Evolutionary conservation across 2,888 invertebrate genomes (phyloP).

Genomic region (Limenitis arthemis): DNA sequence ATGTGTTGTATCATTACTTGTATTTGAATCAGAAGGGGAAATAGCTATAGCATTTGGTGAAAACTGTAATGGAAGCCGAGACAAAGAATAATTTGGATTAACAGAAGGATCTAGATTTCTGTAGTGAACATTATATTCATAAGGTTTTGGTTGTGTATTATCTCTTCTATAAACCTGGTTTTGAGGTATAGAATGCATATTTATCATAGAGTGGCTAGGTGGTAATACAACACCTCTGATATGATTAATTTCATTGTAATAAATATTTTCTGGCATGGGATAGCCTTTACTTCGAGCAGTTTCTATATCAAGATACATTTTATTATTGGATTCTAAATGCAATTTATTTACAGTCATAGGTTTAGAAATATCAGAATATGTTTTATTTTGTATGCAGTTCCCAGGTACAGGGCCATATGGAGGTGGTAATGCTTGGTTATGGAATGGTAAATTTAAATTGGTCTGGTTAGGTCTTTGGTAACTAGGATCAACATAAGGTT

Average conservation of each 20-base stretch:
- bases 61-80: constrained; percentile 51
- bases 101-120: constrained; percentile 46
- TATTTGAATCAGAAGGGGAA: constrained; percentile 61
- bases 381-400: constrained; percentile 49
- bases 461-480: constrained; percentile 50
- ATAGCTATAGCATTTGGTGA: constrained; percentile 58
- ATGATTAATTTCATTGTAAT: constrained; percentile 48
- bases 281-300: constrained; percentile 43
- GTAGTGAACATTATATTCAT: constrained; percentile 48
- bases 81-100: constrained; percentile 40
- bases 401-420: constrained; percentile 46
- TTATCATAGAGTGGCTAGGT: constrained; percentile 45
- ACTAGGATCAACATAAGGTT: constrained; percentile 43
- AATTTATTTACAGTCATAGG: constrained; percentile 43
- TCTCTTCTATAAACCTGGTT: constrained; percentile 56
- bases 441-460: constrained; percentile 45
- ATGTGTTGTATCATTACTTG: constrained; percentile 54
- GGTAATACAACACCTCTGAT: constrained; percentile 46
- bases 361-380: constrained; percentile 48
- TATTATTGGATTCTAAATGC: constrained; percentile 46
- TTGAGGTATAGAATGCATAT: constrained; percentile 42
- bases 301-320: constrained; percentile 54
- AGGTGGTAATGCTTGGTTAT: constrained; percentile 50
- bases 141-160: constrained; percentile 40
- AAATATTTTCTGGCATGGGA: constrained; percentile 43